Evolutionary conservation across 2,113 vertebrate species (phyloP), one percentile per base, ranked within the genome.

Genomic region (Greenwoodochromis staneri): DNA sequence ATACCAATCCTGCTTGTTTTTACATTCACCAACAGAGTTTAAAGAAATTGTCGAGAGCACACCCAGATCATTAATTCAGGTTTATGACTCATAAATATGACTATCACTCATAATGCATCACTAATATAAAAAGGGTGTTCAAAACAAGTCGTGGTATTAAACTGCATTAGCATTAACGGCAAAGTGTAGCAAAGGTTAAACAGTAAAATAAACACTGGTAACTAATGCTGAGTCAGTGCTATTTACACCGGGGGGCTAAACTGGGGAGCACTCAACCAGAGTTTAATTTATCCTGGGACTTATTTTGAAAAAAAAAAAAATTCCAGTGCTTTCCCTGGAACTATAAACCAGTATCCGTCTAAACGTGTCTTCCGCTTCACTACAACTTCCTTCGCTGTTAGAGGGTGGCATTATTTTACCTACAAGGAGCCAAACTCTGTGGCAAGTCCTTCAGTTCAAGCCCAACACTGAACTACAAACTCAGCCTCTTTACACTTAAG

Each of bases 11-110:
- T 5, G 16, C 71, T 49, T 7, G 42, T 31, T 49, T 29, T 17
- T 76, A 19, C 24, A 76, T 3, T 1, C 71, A 19, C 9, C 42
- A 17, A 29, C 13, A 76, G 9, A 76, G 71, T 21, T 9, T 45
- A 7, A 17, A 76, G 3, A 45, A 73, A 17, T 7, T 24, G 40
- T 27, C 5, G 40, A 0, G 0, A 7, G 6, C 4, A 47, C 24
- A 29, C 24, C 42, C 71, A 47, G 42, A 31, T 76, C 38, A 0
- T 27, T 73, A 27, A 45, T 71, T 38, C 1, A 27, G 21, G 5
- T 73, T 73, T 73, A 27, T 73, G 40, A 42, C 8, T 73, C 69
- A 73, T 42, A 71, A 66, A 38, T 66, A 66, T 13, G 34, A 66
- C 34, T 38, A 66, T 38, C 61, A 5, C 4, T 66, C 31, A 38